Conservation (phyloP, 2,797 vertebrate species). For the Chelmon rostratus region DNA sequence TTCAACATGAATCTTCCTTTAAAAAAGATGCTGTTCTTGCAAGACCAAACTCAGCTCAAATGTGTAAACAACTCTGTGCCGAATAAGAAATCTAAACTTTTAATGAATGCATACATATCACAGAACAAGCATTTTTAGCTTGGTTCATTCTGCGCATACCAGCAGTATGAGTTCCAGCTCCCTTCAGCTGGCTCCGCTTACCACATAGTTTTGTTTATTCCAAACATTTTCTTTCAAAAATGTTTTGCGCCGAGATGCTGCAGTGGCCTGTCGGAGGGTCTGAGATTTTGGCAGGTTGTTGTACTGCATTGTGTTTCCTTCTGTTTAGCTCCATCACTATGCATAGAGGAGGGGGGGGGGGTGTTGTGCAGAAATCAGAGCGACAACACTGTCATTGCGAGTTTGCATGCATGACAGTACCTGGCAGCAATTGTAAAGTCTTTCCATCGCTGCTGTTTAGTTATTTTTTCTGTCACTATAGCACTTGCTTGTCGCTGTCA, state of each 20-base stretch:
- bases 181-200: neutral
- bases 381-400: constrained; percentile 50
- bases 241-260: constrained; percentile 16
- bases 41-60: neutral
- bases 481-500: constrained; percentile 31
- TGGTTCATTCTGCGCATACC: neutral
- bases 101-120: constrained; percentile 18
- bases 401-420: constrained; percentile 43
- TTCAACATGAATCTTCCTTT: neutral
- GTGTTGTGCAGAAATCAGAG: constrained; percentile 45
- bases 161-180: constrained; percentile 10
- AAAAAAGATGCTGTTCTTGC: neutral
- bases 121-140: constrained; percentile 1
- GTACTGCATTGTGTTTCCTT: constrained; percentile 17
- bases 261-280: constrained; percentile 8
- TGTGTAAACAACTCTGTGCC: constrained; percentile 20
- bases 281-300: constrained; percentile 46
- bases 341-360: neutral
- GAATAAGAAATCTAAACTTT: constrained; percentile 17
- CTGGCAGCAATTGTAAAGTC: constrained; percentile 40
- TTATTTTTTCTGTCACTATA: constrained; percentile 28
- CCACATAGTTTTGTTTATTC: constrained; percentile 17
- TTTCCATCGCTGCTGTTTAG: constrained; percentile 41
- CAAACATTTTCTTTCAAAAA: constrained; percentile 33
- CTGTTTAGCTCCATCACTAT: constrained; percentile 44